Evolutionary conservation across 1,140 invertebrate genomes (phyloP).

Genomic region (Papilio aristodemus): DNA sequence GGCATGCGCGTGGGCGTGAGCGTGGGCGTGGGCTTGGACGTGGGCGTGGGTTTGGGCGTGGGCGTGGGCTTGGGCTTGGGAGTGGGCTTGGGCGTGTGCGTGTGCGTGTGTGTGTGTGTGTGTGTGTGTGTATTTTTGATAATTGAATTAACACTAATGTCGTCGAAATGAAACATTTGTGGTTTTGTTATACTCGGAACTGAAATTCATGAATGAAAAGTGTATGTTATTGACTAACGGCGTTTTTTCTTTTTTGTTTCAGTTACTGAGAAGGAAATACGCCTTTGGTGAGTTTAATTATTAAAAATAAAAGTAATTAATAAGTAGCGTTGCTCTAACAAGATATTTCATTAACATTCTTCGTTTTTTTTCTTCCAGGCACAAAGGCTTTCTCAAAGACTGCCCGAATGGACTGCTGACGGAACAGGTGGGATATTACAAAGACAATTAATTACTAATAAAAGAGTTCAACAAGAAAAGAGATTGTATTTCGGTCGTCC

Average conservation of each 20-base stretch:
- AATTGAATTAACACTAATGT: no score
- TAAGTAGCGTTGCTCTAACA: conserved; percentile 1
- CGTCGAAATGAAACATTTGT: no score
- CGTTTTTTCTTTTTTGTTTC: conserved; percentile 81
- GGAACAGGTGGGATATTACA: conserved; percentile 87
- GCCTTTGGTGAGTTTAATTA: conserved; percentile 87
- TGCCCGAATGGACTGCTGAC: conserved; percentile 95
- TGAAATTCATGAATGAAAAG: no score
- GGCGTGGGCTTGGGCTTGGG: no score
- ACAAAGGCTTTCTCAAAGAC: conserved; percentile 97
- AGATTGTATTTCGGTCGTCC: conserved; percentile 10
- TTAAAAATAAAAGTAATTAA: conserved; percentile 16
- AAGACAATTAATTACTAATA: conserved; percentile 15
- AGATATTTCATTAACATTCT: conserved; percentile 21
- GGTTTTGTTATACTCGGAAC: no score
- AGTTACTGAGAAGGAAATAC: conserved; percentile 93
- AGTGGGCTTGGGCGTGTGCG: no score
- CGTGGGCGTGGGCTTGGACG: no score
- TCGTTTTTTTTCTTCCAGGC: conserved; percentile 83
- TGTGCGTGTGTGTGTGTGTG: no score
- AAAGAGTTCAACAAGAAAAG: conserved; percentile 27
- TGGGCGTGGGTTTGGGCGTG: no score
- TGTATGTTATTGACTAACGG: background rate
- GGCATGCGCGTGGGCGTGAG: no score
- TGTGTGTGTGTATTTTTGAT: no score